Evolutionary conservation across 2,888 invertebrate species (phyloP).

Genomic region (Maniola hyperantus): DNA sequence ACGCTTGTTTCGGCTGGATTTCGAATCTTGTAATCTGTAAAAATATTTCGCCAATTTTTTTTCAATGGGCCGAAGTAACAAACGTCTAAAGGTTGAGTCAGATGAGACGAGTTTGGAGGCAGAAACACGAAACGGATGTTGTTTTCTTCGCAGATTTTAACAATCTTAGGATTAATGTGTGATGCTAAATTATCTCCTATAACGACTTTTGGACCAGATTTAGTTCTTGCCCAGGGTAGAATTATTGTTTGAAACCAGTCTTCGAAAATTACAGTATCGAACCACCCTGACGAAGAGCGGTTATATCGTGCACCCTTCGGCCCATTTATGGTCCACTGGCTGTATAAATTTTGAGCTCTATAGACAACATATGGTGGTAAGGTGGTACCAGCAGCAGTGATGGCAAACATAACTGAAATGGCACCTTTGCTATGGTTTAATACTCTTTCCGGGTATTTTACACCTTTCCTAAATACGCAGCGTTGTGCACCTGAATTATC

Average conservation of each 20-base stretch:
- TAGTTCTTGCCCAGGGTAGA: constrained; percentile 31
- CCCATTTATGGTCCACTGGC: constrained; percentile 35
- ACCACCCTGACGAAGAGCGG: constrained; percentile 41
- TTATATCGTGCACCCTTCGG: constrained; percentile 39
- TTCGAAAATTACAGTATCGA: constrained; percentile 36
- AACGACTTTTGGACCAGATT: background rate
- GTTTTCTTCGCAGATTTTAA: background rate
- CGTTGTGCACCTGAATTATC: constrained; percentile 40
- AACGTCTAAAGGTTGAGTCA: constrained; percentile 19
- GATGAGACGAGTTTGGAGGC: constrained; percentile 7
- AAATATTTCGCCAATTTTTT: constrained; percentile 12
- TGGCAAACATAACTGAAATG: constrained; percentile 40
- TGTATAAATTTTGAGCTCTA: constrained; percentile 34
- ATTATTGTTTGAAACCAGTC: constrained; percentile 36
- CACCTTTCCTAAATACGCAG: constrained; percentile 34
- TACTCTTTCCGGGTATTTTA: constrained; percentile 39
- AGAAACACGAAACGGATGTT: background rate
- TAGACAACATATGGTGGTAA: constrained; percentile 40
- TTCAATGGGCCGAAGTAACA: constrained; percentile 13
- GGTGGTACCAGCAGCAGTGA: constrained; percentile 29
- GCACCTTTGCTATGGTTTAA: constrained; percentile 36
- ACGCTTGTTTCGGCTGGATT: background rate
- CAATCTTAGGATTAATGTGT: background rate
- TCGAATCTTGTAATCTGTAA: constrained; percentile 13
- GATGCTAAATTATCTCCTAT: constrained; percentile 1